Evolutionary conservation across 2,797 vertebrate genomes (phyloP), one percentile per base, ranked within the genome.

Genomic region (Sebastes matsubarae): DNA sequence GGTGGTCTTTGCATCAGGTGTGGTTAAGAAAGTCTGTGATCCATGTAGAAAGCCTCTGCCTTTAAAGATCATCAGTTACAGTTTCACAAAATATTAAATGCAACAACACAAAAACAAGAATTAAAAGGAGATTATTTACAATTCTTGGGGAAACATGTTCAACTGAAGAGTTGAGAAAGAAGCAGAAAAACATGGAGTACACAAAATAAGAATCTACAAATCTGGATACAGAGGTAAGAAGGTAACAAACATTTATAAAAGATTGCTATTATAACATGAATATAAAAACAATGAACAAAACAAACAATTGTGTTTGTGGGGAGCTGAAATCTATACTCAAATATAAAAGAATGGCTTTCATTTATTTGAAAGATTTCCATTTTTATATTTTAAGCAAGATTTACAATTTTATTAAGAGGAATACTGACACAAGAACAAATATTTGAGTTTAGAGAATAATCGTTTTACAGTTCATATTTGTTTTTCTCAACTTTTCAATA

Each of bases 171-270:
- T 52, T 52, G 50, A 52, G 50, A 52, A 52, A 52, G 50, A 52
- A 52, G 20, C 50, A n/a, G 18, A 52, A n/a, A 52, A n/a, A 52
- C 50, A 52, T 52, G 50, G 8, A 52, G 50, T 20, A 52, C 18
- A 52, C 50, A 52, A 20, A 52, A 52, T 52, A 52, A 52, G 50
- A 20, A 52, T 52, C 50, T 10, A 52, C 20, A 52, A 52, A n/a
- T 81, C 86, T 34, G 91, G 89, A 88, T 90, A 88, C 87, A 82
- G 79, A 83, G 75, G 59, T 83, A 30, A 73, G 12, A 63, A 78
- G 68, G 34, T 64, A 77, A 78, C 64, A 87, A 63, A 84, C 84
- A 88, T 50, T 66, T 84, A 78, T 29, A 81, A 89, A 85, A 86
- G n/a, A 89, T 52, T 64, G 66, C 78, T 75, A 61, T 70, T 67